A percentile compares a stretch with the other conserved stretches of the same genome.
phyloP scores from a whole-genome alignment of 2,113 vertebrate species.

The Perca fluviatilis region DNA sequence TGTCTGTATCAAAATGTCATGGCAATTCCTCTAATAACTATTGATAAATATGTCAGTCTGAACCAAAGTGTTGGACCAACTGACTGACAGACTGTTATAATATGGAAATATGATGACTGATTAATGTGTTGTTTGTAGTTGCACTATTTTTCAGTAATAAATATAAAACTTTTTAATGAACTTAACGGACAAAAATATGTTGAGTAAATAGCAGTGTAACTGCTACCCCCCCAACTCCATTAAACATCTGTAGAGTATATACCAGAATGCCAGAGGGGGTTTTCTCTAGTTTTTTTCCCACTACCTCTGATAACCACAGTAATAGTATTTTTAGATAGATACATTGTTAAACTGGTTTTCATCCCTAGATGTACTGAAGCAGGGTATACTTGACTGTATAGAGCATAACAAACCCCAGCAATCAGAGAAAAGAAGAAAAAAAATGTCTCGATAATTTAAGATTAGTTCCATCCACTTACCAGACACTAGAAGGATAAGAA shows the following conservation, averaged over 20 bases:
- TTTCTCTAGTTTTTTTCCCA: neutral
- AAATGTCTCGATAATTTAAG: constrained; percentile 1
- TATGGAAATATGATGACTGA: neutral
- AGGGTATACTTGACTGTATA: neutral
- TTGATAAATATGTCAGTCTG: neutral
- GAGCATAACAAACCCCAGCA: neutral
- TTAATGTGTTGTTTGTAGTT: neutral
- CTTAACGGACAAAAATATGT: too few relatives aligned
- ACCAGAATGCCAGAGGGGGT: neutral
- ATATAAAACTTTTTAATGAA: too few relatives aligned
- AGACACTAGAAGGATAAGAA: constrained; percentile 92
- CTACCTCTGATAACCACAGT: neutral
- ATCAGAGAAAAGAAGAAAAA: neutral
- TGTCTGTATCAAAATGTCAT: neutral
- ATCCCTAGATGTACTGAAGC: neutral
- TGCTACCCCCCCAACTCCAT: neutral
- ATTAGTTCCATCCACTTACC: constrained; percentile 82
- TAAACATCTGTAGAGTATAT: neutral
- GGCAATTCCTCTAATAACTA: neutral
- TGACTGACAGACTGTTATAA: neutral
- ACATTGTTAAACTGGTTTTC: neutral
- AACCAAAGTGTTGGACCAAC: too few relatives aligned
- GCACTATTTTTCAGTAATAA: neutral
- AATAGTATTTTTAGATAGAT: neutral
- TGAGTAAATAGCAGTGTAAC: too few relatives aligned